Evolutionary conservation across 2,888 invertebrate genomes (phyloP).

Genomic region (Plagiodera versicolora): DNA sequence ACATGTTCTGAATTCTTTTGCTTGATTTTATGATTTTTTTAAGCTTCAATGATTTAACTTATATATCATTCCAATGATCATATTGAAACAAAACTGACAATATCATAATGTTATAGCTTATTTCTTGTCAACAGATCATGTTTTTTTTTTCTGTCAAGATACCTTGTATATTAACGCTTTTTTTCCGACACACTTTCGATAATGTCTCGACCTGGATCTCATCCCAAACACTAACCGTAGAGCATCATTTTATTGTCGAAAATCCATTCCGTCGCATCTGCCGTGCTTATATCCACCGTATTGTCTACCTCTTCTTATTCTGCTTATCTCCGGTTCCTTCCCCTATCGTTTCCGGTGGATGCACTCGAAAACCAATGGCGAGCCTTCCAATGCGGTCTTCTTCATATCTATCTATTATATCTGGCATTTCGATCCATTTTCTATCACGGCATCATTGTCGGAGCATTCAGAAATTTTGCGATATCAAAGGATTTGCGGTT

Average conservation of each 20-base stretch:
- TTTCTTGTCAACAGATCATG: too few relatives aligned
- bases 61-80: too few relatives aligned
- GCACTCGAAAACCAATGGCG: constrained; percentile 53
- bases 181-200: too few relatives aligned
- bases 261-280: constrained; percentile 53
- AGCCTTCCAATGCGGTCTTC: constrained; percentile 38
- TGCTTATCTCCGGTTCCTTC: constrained; percentile 56
- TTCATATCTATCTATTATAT: constrained; percentile 41
- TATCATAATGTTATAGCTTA: too few relatives aligned
- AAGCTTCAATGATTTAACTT: too few relatives aligned
- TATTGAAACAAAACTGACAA: too few relatives aligned
- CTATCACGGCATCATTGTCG: constrained; percentile 37
- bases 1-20: too few relatives aligned
- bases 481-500: constrained; percentile 28
- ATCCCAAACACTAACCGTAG: constrained; percentile 41
- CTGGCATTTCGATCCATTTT: constrained; percentile 35
- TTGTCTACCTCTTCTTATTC: constrained; percentile 55
- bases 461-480: constrained; percentile 30
- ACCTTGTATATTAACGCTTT: too few relatives aligned
- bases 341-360: constrained; percentile 55
- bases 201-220: constrained; percentile 2
- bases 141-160: too few relatives aligned
- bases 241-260: constrained; percentile 50
- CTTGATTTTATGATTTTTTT: too few relatives aligned
- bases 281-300: constrained; percentile 48